Conservation (phyloP, 2,888 invertebrate genomes). For the Caradrina kadenii region DNA sequence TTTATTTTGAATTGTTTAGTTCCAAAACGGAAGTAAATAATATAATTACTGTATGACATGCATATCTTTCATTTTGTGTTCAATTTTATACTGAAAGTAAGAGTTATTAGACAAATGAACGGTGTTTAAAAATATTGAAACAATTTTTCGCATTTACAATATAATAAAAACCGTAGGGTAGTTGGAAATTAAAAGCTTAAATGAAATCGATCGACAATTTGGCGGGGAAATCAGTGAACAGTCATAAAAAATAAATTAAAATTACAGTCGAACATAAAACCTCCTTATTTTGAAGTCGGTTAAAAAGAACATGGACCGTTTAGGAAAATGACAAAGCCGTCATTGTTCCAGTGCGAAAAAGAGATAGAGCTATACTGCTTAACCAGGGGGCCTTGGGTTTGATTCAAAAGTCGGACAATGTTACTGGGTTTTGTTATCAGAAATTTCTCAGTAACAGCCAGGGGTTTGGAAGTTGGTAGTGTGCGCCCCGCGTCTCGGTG, state of each 20-base stretch:
- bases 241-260: too few relatives aligned
- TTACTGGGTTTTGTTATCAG: too few relatives aligned
- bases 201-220: not conserved
- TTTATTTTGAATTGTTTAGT: slow-evolving; percentile 12
- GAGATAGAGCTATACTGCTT: not conserved
- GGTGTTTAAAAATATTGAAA: slow-evolving; percentile 29
- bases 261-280: too few relatives aligned
- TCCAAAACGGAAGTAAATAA: slow-evolving; percentile 11
- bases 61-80: slow-evolving; percentile 63
- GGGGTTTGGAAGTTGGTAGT: too few relatives aligned
- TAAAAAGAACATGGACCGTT: too few relatives aligned
- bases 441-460: too few relatives aligned
- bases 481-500: too few relatives aligned
- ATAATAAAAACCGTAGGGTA: slow-evolving; percentile 32
- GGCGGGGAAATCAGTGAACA: too few relatives aligned
- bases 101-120: slow-evolving; percentile 18
- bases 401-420: too few relatives aligned
- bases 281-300: too few relatives aligned
- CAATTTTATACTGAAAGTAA: slow-evolving; percentile 36
- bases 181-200: slow-evolving; percentile 7
- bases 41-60: slow-evolving; percentile 36
- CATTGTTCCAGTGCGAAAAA: not conserved
- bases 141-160: slow-evolving; percentile 51
- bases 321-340: too few relatives aligned
- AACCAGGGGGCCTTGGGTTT: too few relatives aligned